phyloP scores from a whole-genome alignment of 2,888 invertebrate genomes.

The Stenichneumon culpator region DNA sequence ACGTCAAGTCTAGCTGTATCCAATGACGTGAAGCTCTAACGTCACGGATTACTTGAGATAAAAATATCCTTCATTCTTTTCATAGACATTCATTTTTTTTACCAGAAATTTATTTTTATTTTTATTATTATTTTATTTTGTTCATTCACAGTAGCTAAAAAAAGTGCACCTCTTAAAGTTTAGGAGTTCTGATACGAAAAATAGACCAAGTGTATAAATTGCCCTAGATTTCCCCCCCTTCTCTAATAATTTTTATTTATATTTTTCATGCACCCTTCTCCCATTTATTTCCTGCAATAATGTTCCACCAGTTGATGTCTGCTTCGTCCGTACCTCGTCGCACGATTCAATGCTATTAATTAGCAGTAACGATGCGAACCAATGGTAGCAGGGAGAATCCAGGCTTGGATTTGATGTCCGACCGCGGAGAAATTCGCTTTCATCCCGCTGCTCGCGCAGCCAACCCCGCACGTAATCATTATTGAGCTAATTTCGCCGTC shows the following conservation, averaged over 20 bases:
- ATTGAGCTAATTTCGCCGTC: constrained; percentile 56
- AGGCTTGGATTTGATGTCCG: constrained; percentile 49
- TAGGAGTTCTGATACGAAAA: too few species aligned
- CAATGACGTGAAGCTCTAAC: background rate
- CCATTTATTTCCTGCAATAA: background rate
- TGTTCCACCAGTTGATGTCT: background rate
- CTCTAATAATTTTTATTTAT: too few species aligned
- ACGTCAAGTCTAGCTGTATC: background rate
- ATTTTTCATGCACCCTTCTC: background rate
- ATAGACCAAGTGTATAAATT: too few species aligned
- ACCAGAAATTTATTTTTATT: too few species aligned
- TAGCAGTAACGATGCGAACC: constrained; percentile 13
- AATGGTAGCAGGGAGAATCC: background rate
- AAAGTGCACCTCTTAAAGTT: too few species aligned
- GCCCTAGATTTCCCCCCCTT: too few species aligned
- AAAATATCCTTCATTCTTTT: too few species aligned
- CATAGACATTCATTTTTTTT: too few species aligned
- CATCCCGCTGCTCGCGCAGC: constrained; percentile 8
- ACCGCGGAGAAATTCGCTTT: constrained; percentile 35
- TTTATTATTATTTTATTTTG: too few species aligned
- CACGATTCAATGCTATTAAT: constrained; percentile 44
- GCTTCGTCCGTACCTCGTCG: background rate
- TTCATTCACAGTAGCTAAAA: too few species aligned
- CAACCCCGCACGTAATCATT: constrained; percentile 53
- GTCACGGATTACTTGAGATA: too few species aligned